Evolutionary conservation across 2,888 invertebrate genomes (phyloP).

Genomic region (Morpho helenor): DNA sequence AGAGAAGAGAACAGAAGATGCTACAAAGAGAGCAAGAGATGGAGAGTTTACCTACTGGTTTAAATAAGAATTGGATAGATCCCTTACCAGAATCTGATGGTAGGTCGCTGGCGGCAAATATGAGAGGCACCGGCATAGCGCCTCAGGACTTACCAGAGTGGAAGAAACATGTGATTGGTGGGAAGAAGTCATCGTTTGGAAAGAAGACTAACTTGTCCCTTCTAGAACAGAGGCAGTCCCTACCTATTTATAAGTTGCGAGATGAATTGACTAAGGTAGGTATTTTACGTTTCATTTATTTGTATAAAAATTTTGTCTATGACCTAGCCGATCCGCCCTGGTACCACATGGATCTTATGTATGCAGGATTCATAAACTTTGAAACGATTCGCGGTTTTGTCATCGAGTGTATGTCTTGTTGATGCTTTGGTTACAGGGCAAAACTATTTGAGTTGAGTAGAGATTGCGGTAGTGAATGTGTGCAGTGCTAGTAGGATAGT

Average conservation of each 20-base stretch:
- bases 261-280: conserved; percentile 94
- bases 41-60: conserved; percentile 87
- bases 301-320: no score
- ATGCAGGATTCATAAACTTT: no score
- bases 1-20: conserved; percentile 97
- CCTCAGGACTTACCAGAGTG: conserved; percentile 98
- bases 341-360: no score
- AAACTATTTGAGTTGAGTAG: no score
- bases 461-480: no score
- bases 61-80: conserved; percentile 98
- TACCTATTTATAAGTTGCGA: conserved; percentile 97
- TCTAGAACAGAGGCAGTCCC: conserved; percentile 95
- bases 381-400: no score
- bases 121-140: conserved; percentile 90
- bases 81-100: conserved; percentile 92
- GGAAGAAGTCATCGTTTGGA: conserved; percentile 98
- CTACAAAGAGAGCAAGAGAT: conserved; percentile 94
- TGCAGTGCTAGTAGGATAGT: no score
- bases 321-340: no score
- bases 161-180: conserved; percentile 99
- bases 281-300: not conserved
- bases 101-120: conserved; percentile 85
- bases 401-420: no score
- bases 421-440: no score
- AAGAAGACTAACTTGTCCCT: conserved; percentile 97